Percentiles rank a stretch among this genome's conserved stretches.
Conservation (phyloP, 2,797 vertebrate species). For the Tamandua tetradactyla region DNA sequence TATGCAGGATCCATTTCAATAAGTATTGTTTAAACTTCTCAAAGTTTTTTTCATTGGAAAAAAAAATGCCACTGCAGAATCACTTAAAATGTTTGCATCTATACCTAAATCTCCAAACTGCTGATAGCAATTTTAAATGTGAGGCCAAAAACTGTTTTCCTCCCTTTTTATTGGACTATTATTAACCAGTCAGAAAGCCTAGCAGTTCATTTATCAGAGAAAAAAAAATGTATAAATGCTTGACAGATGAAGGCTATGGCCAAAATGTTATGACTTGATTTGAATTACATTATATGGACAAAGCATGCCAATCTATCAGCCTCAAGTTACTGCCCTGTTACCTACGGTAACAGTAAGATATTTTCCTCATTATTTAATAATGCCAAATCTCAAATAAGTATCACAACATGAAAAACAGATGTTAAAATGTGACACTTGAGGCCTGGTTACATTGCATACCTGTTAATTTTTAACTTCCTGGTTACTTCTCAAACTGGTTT, state of each 20-base stretch:
- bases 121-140: constrained; percentile 55
- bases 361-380: constrained; percentile 78
- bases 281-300: constrained; percentile 69
- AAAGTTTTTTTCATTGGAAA: not conserved
- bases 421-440: constrained; percentile 72
- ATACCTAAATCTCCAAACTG: constrained; percentile 46
- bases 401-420: constrained; percentile 79
- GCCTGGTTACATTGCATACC: constrained; percentile 67
- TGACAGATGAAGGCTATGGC: constrained; percentile 70
- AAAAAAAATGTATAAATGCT: constrained; percentile 53
- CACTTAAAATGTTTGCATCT: constrained; percentile 62
- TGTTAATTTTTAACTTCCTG: constrained; percentile 69
- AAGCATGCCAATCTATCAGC: constrained; percentile 60
- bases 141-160: constrained; percentile 60
- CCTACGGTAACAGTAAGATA: constrained; percentile 60
- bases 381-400: constrained; percentile 75
- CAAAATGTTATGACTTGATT: constrained; percentile 72
- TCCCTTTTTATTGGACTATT: constrained; percentile 66
- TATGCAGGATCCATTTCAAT: constrained; percentile 51
- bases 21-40: constrained; percentile 66
- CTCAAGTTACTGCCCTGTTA: constrained; percentile 71
- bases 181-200: constrained; percentile 71
- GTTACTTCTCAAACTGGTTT: constrained; percentile 69
- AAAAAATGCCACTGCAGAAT: constrained; percentile 41
- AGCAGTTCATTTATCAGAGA: constrained; percentile 71